Evolutionary conservation across 2,113 vertebrate genomes (phyloP).

Genomic region (Rhinolophus ferrumequinum): DNA sequence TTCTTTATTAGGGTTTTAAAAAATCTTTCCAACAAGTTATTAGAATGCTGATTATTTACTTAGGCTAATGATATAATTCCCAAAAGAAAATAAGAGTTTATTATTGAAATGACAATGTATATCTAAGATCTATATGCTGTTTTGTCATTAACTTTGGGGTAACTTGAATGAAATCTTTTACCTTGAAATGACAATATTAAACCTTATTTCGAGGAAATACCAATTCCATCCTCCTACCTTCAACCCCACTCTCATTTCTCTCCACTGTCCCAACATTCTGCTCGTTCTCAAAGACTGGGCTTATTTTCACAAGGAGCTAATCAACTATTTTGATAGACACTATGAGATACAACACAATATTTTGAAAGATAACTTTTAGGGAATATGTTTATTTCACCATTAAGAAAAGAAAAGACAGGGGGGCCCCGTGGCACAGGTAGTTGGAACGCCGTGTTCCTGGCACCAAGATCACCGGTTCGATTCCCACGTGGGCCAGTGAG

Average conservation of each 20-base stretch:
- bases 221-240: neutral
- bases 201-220: neutral
- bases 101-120: neutral
- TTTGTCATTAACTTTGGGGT: neutral
- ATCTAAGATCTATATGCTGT: neutral
- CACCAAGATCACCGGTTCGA: no score
- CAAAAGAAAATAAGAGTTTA: slow-evolving; percentile 28
- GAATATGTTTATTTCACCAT: neutral
- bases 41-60: slow-evolving; percentile 15
- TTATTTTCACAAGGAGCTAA: neutral
- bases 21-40: neutral
- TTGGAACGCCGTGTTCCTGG: no score
- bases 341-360: neutral
- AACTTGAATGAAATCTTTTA: neutral
- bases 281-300: neutral
- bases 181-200: neutral
- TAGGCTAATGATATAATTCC: neutral
- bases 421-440: no score
- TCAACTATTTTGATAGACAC: neutral
- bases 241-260: neutral
- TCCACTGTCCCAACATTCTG: neutral
- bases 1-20: neutral
- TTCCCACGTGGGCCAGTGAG: no score
- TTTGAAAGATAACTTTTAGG: neutral
- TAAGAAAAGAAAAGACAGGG: neutral